Evolutionary conservation across 2,113 vertebrate genomes (phyloP), one percentile per base, ranked within the genome.

Genomic region (Podocnemis expansa): DNA sequence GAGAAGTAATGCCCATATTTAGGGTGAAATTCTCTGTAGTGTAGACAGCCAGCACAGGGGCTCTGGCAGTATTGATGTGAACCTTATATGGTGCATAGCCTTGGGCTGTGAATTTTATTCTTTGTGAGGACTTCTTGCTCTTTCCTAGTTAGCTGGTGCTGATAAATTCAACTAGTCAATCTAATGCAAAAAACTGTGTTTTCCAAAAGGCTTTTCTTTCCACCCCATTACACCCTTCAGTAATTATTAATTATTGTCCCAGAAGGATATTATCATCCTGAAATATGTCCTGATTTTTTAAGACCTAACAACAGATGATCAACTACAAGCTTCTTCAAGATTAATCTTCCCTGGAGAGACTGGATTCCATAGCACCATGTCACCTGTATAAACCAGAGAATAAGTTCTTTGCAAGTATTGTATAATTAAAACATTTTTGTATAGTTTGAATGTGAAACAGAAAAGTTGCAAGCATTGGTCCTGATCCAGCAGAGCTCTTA

Each of bases 51-150:
- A n/a, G 34, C 27, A 80, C 45, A 80, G 58, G 22, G 31, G 90
- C 24, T 1, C 1, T 43, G 9, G 10, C 0, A 0, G 3, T 67
- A 55, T 24, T 0, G 0, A 55, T 67, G 0, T 45, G 58, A 93
- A 21, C 60, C 25, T 60, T 80, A 34, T 56, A 22, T 34, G 81
- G 82, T 82, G n/a, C 14, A 76, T 2, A 75, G 1, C 86, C 54
- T 88, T 92, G 60, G 89, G 47, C 38, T 75, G 10, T 24, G 55
- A 89, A 87, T 73, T 80, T 82, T 91, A 90, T 60, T 82, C 6
- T 45, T 58, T 85, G 34, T 63, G 60, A 81, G 19, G 34, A 13
- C 31, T 87, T 91, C 85, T 85, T 29, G 5, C 34, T 87, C 25
- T 85, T 10, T 92, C 88, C 63, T 31, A 67, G 25, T 73, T 85